Base-by-base conservation (phyloP, 92 coral and sea anemone species). In the Porites evermanni region DNA sequence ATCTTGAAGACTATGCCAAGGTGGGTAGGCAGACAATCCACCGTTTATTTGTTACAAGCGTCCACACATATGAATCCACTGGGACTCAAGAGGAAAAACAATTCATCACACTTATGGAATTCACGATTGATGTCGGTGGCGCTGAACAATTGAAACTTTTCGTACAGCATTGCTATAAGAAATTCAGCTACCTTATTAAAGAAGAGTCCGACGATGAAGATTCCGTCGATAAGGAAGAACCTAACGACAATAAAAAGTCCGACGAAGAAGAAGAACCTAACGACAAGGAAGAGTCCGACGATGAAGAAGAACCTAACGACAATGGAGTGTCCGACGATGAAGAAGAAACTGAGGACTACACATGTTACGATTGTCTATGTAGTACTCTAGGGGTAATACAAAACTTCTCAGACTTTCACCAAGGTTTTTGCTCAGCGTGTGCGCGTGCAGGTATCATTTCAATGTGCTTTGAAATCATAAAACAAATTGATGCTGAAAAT, bases 361-460 rank as follows among this genome's bases (percentile, higher is more conserved):
- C 61, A 11, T 56, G 61, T 56, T 56, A 56, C 61, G 17, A 12
- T 56, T 56, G 61, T 56, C 61, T 56, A 7, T 54, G 10, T 2
- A 8, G 12, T 54, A 13, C 12, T 11, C 4, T 56, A 56, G 61
- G 4, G 16, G 4, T 3, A 10, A 11, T 56, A 10, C 61, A 56
- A 0, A 56, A 12, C 14, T 56, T 56, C 0, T 56, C 61, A 56
- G 61, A 56, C 17, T 56, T 56, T 56, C 61, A 56, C 79, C 16
- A 83, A 51, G 87, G 65, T 6, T 83, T 83, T 73, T 83, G 87
- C 23, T 73, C 50, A 64, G 87, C 64, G 63, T 58, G 79, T 23
- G 87, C 80, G 13, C 1, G 20, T 10, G 83, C 47, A 1, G 83
- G 88, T 9, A 51, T 85, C 12, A 38, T 85, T 53, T 32, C 69